phyloP scores from a whole-genome alignment of 2,888 invertebrate species.

The Erebia palarica region DNA sequence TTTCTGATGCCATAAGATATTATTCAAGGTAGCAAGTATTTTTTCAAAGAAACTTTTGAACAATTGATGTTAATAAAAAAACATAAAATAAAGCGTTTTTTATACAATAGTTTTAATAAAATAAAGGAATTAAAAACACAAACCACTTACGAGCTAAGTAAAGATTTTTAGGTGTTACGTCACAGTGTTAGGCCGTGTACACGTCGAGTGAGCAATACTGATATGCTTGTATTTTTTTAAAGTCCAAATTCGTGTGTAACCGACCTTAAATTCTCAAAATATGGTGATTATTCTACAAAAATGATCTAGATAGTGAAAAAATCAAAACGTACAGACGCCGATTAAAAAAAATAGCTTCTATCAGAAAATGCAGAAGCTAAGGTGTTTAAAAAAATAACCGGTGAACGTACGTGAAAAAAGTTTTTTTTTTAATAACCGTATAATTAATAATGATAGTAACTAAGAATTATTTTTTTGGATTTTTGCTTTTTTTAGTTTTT shows the following conservation, averaged over 20 bases:
- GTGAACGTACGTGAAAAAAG: conserved; percentile 2
- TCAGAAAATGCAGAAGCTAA: neutral
- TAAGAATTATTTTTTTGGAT: conserved; percentile 50
- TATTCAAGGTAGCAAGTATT: no score
- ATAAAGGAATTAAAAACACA: conserved; percentile 45
- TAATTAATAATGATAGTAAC: conserved; percentile 40
- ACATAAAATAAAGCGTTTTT: conserved; percentile 27
- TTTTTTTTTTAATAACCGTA: conserved; percentile 21
- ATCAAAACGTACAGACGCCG: neutral
- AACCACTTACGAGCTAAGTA: conserved; percentile 45
- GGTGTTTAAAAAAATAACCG: neutral
- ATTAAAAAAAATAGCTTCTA: neutral
- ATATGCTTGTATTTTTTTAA: neutral
- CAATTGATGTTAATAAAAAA: neutral
- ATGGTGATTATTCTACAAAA: conserved; percentile 20
- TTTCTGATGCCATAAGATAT: no score
- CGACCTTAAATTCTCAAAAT: conserved; percentile 11
- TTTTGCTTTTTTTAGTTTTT: conserved; percentile 51
- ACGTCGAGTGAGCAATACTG: conserved; percentile 16
- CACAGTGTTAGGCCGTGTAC: conserved; percentile 18
- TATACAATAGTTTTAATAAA: conserved; percentile 43
- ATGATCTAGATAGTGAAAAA: neutral
- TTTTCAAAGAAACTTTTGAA: no score
- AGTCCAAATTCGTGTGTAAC: conserved; percentile 11
- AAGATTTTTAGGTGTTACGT: conserved; percentile 24